Evolutionary conservation across 2,113 vertebrate species (phyloP).

Genomic region (Protobothrops flavoviridis): DNA sequence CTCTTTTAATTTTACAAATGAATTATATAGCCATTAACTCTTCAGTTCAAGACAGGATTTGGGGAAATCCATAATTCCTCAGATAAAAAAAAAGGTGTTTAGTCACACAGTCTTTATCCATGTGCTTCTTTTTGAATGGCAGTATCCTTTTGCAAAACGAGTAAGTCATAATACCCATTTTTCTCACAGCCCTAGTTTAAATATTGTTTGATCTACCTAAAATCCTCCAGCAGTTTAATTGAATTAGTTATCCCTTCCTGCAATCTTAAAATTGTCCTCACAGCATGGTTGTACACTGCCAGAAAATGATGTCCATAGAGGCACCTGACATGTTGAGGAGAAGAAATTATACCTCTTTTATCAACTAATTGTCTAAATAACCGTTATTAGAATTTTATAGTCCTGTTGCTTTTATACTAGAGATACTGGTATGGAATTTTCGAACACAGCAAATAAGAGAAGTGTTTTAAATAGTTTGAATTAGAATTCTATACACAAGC

Average conservation of each 20-base stretch:
- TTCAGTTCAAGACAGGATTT: background rate
- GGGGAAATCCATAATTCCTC: background rate
- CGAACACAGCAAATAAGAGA: background rate
- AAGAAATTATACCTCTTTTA: constrained; percentile 22
- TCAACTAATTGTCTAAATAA: background rate
- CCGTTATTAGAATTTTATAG: background rate
- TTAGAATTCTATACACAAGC: constrained; percentile 4
- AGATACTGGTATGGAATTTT: constrained; percentile 20
- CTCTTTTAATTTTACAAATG: background rate
- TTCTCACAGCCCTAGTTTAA: background rate
- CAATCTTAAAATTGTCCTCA: background rate
- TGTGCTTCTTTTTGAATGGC: background rate
- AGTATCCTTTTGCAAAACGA: background rate
- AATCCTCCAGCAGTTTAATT: background rate
- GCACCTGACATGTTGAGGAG: background rate
- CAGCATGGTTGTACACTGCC: background rate
- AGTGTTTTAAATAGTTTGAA: constrained; percentile 34
- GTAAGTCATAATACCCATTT: background rate
- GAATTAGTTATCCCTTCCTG: background rate
- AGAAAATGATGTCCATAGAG: accelerated
- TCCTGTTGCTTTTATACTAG: background rate
- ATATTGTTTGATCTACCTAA: constrained; percentile 31
- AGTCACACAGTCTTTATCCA: constrained; percentile 7
- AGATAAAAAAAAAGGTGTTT: background rate
- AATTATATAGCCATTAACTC: background rate